Percentiles rank a stretch among this genome's conserved stretches.
Conservation (phyloP, 2,888 invertebrate genomes). For the Brachyopa scutellaris region DNA sequence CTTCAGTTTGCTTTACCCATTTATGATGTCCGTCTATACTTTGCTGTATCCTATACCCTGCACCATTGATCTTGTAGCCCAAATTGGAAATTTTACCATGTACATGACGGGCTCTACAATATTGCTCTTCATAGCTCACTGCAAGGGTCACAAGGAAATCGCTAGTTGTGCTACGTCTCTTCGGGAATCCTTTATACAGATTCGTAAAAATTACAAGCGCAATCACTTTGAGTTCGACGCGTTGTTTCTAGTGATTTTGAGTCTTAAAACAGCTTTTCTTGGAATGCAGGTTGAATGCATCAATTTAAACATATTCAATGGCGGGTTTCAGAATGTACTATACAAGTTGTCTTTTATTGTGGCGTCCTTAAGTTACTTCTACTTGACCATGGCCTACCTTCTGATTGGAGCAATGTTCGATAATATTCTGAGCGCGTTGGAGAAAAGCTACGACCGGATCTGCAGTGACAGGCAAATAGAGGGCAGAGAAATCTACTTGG, state of each 20-base stretch:
- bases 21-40: not conserved
- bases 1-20: not conserved
- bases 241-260: not conserved
- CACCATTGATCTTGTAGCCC: not conserved
- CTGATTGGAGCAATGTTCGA: slow-evolving; percentile 32
- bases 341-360: not conserved
- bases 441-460: not conserved
- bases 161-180: not conserved
- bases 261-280: not conserved
- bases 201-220: not conserved
- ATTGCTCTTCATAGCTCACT: not conserved
- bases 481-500: slow-evolving; percentile 3
- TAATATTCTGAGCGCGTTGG: slow-evolving; percentile 8
- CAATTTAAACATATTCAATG: no score
- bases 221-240: slow-evolving; percentile 18
- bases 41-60: no score
- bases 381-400: slow-evolving; percentile 1
- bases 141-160: not conserved
- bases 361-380: slow-evolving; percentile 8
- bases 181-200: not conserved
- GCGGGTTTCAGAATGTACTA: no score
- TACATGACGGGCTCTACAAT: not conserved
- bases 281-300: not conserved
- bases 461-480: slow-evolving; percentile 15
- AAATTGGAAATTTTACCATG: not conserved